A percentile compares a stretch with the other conserved stretches of the same genome.
These are phyloP conservation scores for Drosophila greeni DNA, from an alignment of 2,888 invertebrate species.

Conservation along the genomic window DNA sequence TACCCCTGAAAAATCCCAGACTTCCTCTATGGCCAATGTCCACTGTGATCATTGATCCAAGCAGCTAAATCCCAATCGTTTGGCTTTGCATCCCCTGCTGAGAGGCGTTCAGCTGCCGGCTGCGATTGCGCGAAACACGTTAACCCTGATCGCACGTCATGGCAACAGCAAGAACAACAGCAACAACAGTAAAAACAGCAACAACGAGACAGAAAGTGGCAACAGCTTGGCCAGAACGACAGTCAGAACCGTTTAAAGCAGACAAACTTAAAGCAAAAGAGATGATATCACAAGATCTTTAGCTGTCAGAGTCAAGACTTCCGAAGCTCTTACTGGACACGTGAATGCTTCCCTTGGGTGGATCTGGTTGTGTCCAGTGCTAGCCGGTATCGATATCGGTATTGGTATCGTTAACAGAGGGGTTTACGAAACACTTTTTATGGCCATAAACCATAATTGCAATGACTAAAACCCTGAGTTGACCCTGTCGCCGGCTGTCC, in stretches of 20 bases:
- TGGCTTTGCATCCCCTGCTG: constrained; percentile 39
- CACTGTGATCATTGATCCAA: constrained; percentile 6
- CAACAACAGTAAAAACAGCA: background rate
- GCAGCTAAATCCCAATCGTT: constrained; percentile 9
- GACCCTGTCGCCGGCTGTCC: constrained; percentile 3
- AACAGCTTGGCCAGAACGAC: constrained; percentile 13
- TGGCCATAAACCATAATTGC: background rate
- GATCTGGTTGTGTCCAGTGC: constrained; percentile 38
- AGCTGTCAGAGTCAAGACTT: constrained; percentile 3
- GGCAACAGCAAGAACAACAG: background rate
- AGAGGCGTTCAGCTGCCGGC: constrained; percentile 17
- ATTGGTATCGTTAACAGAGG: constrained; percentile 1
- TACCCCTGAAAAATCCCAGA: no score
- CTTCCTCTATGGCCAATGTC: background rate
- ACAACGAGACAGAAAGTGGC: background rate
- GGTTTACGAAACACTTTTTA: constrained; percentile 1
- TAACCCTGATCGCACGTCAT: constrained; percentile 59
- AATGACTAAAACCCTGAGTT: background rate
- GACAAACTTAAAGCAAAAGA: constrained; percentile 9
- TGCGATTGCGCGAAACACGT: constrained; percentile 60
- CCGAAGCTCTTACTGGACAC: background rate
- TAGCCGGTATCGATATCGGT: background rate
- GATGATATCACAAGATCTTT: constrained; percentile 25
- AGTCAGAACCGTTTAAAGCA: background rate
- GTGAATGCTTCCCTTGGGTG: background rate